Conservation (phyloP, 2,888 invertebrate genomes). For the Liopterus haemorrhoidalis region DNA sequence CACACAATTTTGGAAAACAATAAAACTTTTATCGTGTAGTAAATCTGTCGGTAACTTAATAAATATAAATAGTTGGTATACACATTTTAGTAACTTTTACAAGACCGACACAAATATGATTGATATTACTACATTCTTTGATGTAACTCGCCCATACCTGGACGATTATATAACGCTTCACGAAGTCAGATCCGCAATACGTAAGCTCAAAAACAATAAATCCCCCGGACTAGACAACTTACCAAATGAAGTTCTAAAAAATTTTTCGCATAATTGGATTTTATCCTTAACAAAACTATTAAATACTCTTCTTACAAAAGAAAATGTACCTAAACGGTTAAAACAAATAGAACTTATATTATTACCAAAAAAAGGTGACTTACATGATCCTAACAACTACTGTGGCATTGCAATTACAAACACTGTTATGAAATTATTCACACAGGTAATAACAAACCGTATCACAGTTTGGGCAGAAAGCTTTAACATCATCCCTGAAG, state of each 20-base stretch:
- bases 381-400: conserved; percentile 22
- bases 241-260: conserved; percentile 5
- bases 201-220: conserved; percentile 3
- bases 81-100: too few species aligned
- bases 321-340: conserved; percentile 1
- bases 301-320: conserved; percentile 1
- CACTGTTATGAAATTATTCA: conserved; percentile 28
- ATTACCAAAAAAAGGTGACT: conserved; percentile 3
- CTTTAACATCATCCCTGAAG: conserved; percentile 29
- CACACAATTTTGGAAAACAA: too few species aligned
- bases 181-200: not conserved
- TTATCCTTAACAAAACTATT: conserved; percentile 1
- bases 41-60: too few species aligned
- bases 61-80: too few species aligned
- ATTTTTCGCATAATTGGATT: conserved; percentile 4
- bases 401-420: conserved; percentile 29
- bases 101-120: too few species aligned
- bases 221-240: conserved; percentile 1
- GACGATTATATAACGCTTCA: conserved; percentile 1
- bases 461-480: conserved; percentile 28
- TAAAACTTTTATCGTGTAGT: too few species aligned
- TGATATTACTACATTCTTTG: too few species aligned
- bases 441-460: conserved; percentile 21
- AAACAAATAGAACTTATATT: conserved; percentile 4
- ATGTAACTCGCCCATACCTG: conserved; percentile 5